These are phyloP conservation scores for Guaruba guarouba DNA, from an alignment of 2,113 vertebrate species.

Conservation along the genomic window DNA sequence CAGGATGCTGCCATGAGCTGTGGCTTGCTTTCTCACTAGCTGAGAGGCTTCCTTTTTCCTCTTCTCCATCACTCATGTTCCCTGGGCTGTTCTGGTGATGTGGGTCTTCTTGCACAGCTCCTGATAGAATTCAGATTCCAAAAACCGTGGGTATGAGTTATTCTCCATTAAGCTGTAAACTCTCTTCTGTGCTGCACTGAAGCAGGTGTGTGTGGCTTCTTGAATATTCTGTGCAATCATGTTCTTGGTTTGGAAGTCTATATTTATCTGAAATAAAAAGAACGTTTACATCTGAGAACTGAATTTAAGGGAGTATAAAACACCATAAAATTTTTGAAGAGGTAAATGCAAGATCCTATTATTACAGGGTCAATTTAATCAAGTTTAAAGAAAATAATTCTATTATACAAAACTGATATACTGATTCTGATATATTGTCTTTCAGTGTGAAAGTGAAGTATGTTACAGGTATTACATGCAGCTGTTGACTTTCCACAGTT, in stretches of 20 bases:
- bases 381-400: not conserved
- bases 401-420: not conserved
- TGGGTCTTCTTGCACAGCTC: conserved; percentile 75
- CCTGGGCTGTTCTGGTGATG: conserved; percentile 52
- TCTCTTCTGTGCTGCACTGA: conserved; percentile 82
- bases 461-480: not conserved
- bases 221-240: conserved; percentile 78
- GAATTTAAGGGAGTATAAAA: not conserved
- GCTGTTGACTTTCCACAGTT: not conserved
- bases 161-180: conserved; percentile 91
- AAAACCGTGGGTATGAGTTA: conserved; percentile 89
- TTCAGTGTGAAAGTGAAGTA: not conserved
- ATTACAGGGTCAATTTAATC: not conserved
- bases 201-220: conserved; percentile 78
- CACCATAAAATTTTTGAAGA: not conserved
- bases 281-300: not conserved
- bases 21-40: conserved; percentile 2
- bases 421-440: not conserved
- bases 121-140: conserved; percentile 82
- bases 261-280: conserved; percentile 81
- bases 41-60: not conserved
- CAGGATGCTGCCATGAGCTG: not conserved
- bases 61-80: conserved; percentile 44
- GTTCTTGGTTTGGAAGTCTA: conserved; percentile 88
- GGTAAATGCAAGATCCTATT: not conserved